Evolutionary conservation across 37 sponge, comb jelly and placozoan species (phyloP).

Genomic region (Diacarnus erythraeanus): DNA sequence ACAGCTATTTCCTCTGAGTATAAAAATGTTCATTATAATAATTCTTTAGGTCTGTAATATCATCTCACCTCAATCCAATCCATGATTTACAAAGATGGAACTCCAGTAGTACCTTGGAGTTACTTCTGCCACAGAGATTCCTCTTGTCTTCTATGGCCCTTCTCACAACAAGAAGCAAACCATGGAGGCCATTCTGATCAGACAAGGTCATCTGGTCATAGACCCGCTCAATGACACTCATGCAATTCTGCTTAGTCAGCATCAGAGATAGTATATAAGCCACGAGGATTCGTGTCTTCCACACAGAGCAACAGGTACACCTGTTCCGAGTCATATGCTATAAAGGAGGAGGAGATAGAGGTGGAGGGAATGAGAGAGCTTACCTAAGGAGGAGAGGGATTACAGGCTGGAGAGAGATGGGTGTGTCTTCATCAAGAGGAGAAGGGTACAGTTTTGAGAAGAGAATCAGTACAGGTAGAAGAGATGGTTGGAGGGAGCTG

Average conservation of each 20-base stretch:
- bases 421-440: slow-evolving; percentile 46
- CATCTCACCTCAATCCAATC: slow-evolving; percentile 1
- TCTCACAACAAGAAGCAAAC: slow-evolving; percentile 24
- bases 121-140: neutral
- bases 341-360: neutral
- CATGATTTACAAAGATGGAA: neutral
- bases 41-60: neutral
- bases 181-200: slow-evolving; percentile 50
- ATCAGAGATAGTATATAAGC: slow-evolving; percentile 25
- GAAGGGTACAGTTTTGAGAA: slow-evolving; percentile 73
- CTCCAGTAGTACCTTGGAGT: neutral
- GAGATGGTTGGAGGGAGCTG: slow-evolving; percentile 28
- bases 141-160: slow-evolving; percentile 3
- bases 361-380: neutral
- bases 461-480: slow-evolving; percentile 70
- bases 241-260: slow-evolving; percentile 22
- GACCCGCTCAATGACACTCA: neutral
- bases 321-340: slow-evolving; percentile 1
- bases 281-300: slow-evolving; percentile 64
- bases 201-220: neutral
- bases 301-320: slow-evolving; percentile 47
- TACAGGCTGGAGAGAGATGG: slow-evolving; percentile 30
- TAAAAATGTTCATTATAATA: neutral
- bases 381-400: slow-evolving; percentile 57
- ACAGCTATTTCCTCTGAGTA: slow-evolving; percentile 7